These are phyloP conservation scores for Conomelus anceps DNA, from an alignment of 2,888 invertebrate species.

Conservation along the genomic window DNA sequence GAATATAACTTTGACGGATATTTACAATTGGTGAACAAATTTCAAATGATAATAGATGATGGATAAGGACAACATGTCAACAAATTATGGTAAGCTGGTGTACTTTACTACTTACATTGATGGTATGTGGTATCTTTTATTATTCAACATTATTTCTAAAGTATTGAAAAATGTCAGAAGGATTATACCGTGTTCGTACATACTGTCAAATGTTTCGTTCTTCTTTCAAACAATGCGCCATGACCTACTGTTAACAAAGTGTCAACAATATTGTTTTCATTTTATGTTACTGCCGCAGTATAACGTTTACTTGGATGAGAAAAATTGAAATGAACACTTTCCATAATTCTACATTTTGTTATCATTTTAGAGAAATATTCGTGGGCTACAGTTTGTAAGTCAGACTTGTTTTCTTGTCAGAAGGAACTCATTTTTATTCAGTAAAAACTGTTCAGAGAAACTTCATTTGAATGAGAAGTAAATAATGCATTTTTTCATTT, in stretches of 20 bases:
- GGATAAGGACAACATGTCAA: no score
- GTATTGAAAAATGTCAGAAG: neutral
- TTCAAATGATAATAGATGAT: no score
- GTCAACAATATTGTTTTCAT: neutral
- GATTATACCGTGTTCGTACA: neutral
- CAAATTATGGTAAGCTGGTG: no score
- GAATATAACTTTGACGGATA: no score
- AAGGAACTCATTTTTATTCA: no score
- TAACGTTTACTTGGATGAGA: neutral
- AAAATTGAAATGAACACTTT: neutral
- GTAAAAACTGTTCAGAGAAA: no score
- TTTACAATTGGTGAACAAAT: no score
- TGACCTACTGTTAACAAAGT: neutral
- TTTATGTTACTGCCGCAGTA: neutral
- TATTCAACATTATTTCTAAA: neutral
- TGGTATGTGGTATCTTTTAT: neutral
- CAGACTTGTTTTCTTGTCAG: no score
- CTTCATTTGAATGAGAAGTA: no score
- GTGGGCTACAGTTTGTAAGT: no score
- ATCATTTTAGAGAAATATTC: no score
- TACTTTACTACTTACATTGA: neutral
- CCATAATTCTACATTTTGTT: neutral
- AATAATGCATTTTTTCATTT: no score
- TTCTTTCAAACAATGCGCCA: neutral
- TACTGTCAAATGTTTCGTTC: neutral